Conservation (phyloP, 1,140 invertebrate genomes). For the Idris sp. region DNA sequence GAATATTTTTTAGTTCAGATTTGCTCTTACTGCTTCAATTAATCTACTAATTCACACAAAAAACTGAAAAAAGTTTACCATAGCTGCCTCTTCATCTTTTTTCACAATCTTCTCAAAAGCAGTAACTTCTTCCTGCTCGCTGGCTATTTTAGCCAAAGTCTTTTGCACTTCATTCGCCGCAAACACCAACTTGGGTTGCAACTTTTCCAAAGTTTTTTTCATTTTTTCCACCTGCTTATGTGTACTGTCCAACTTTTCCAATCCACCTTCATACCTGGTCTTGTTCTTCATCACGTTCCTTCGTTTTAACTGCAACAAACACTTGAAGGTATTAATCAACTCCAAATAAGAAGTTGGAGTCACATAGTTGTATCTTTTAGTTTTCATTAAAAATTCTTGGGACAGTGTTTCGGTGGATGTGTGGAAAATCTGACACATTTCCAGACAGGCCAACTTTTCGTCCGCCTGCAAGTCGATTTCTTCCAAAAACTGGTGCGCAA, state of each 20-base stretch:
- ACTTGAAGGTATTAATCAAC: slow-evolving; percentile 93
- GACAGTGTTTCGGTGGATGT: slow-evolving; percentile 90
- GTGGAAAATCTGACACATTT: slow-evolving; percentile 95
- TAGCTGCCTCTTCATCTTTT: slow-evolving; percentile 83
- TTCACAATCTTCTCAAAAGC: slow-evolving; percentile 84
- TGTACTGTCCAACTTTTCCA: slow-evolving; percentile 91
- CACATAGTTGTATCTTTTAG: slow-evolving; percentile 90
- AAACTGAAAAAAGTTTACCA: slow-evolving; percentile 74
- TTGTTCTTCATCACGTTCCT: slow-evolving; percentile 82
- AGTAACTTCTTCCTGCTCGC: slow-evolving; percentile 89
- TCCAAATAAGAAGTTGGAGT: slow-evolving; percentile 97
- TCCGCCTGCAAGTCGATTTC: slow-evolving; percentile 87
- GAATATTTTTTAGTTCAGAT: no score
- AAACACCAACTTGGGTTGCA: slow-evolving; percentile 92
- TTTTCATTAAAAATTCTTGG: slow-evolving; percentile 82
- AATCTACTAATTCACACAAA: not conserved
- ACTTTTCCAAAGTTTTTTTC: slow-evolving; percentile 88
- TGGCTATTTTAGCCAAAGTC: slow-evolving; percentile 87
- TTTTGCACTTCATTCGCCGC: slow-evolving; percentile 90
- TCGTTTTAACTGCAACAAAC: slow-evolving; percentile 86
- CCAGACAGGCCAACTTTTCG: slow-evolving; percentile 85
- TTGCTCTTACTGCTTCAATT: no score
- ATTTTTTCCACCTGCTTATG: slow-evolving; percentile 90
- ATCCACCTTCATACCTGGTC: slow-evolving; percentile 88
- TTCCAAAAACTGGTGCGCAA: slow-evolving; percentile 91